Evolutionary conservation across 2,888 invertebrate genomes (phyloP), one percentile per base, ranked within the genome.

Genomic region (Oscheius sp.): DNA sequence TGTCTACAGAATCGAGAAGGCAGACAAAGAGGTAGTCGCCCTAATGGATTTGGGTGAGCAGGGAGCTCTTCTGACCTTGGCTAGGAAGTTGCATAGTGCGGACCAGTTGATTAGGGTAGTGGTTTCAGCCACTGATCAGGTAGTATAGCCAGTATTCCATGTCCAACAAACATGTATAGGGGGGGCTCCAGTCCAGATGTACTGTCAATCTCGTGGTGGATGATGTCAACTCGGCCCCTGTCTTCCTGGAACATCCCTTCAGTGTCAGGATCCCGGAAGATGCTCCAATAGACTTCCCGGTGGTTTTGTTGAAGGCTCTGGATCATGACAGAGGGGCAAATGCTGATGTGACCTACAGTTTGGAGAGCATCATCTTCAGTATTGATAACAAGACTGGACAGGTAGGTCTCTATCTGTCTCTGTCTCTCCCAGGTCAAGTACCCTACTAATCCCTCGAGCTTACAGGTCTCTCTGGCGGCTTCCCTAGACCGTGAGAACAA

Each of bases 251-350:
- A 50, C 84, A 83, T 71, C 87, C 86, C 2, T 84, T 87, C 74
- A 76, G 81, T 13, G 80, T 87, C 11, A 76, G 80, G 33, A 81
- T 89, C 33, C 94, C 95, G 87, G 98, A 99, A 91, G 96, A 97
- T 90, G 94, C 95, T 0, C 94, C 94, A 0, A 91, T 95, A 33
- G 97, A 96, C 0, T 86, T 85, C 58, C 88, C 86, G 0, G 95
- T 98, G 0, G 91, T 96, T 0, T 94, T 96, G 0, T 94, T 98
- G 0, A 94, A 82, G 81, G 87, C 98, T 0, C 93, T 94, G 0
- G 98, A 98, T 89, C 94, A 94, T 76, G 98, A 98, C 90, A 95
- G 96, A 1, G 97, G 96, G 0, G 92, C 95, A 62, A 98, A 98
- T 91, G 96, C 96, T 0, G 89, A 91, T 78, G 90, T 92, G 33